Evolutionary conservation across 2,113 vertebrate genomes (phyloP).

Genomic region (Brachyhypopomus gauderio): DNA sequence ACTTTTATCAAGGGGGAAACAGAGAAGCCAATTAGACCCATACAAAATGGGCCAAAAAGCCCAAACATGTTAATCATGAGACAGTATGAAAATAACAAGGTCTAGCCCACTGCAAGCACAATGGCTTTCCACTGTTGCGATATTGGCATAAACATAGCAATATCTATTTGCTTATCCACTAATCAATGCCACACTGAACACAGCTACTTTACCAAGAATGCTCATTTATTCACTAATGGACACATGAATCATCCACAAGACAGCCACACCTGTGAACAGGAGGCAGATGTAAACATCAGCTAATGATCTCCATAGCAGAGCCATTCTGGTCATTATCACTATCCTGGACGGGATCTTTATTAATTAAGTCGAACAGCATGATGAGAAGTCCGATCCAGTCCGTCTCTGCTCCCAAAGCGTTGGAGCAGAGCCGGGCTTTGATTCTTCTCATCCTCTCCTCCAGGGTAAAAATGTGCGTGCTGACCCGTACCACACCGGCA

Average conservation of each 20-base stretch:
- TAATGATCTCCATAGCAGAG: conserved; percentile 22
- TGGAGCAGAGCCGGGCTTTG: not conserved
- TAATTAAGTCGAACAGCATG: conserved; percentile 38
- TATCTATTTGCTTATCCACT: conserved; percentile 14
- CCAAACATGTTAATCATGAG: not conserved
- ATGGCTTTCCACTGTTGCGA: not conserved
- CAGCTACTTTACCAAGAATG: conserved; percentile 3
- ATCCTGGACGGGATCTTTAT: conserved; percentile 16
- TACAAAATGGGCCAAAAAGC: too few species aligned
- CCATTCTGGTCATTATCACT: not conserved
- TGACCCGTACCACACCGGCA: not conserved
- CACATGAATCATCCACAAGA: conserved; percentile 8
- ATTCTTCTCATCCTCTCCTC: not conserved
- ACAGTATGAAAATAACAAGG: not conserved
- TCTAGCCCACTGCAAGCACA: not conserved
- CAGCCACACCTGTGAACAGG: not conserved
- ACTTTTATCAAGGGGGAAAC: too few species aligned
- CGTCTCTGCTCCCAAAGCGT: not conserved
- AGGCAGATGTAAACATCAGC: conserved; percentile 23
- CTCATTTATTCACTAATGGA: conserved; percentile 16
- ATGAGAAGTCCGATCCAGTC: not conserved
- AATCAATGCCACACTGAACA: conserved; percentile 21
- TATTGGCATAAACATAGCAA: not conserved
- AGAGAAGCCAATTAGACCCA: too few species aligned
- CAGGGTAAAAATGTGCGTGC: conserved; percentile 35